Base-by-base conservation (phyloP, 1,140 invertebrate genomes). In the Ceratina calcarata region DNA sequence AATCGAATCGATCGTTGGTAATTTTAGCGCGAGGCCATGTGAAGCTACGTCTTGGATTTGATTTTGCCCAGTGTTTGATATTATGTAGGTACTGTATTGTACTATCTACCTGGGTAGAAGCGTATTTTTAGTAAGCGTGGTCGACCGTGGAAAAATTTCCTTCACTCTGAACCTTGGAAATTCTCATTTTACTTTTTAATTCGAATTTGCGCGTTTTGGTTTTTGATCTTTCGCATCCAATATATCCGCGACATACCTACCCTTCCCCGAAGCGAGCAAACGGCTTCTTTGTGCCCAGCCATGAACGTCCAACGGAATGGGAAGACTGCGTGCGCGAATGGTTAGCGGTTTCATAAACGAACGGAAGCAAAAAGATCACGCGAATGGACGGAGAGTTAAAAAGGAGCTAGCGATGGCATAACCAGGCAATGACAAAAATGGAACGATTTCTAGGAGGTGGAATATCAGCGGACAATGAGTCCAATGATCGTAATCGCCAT, bases 401-500 rank as follows among this genome's bases (percentile, higher is more conserved):
- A 68, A 78, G 72, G 78, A 69, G 45, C 80, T 51, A 51, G 67
- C 37, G 53, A 70, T 45, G 37, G 65, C 73, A 66, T 73, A 83
- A 86, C 62, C 66, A 67, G 62, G 62, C 62, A 73, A 82, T 57
- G 78, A 80, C 62, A 83, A 83, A 86, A 86, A 74, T 74, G 74
- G 71, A 51, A 81, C 51, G 72, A 87, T 85, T 85, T 82, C 51
- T 66, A 27, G 65, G 61, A 78, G 51, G 58, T 67, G 66, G 67
- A 84, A 87, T 66, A 66, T 69, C 60, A 60, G 3, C 22, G 71
- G 67, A 88, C 86, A 88, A 88, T 88, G 75, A 83, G 72, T 69
- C 27, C 67, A 37, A 53, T 78, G 76, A 86, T 86, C 85, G 84
- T 72, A 78, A 88, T 87, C 81, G 78, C 84, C 79, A 88, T 88